phyloP scores from a whole-genome alignment of 1,140 invertebrate species.

The Macrobrachium rosenbergii region DNA sequence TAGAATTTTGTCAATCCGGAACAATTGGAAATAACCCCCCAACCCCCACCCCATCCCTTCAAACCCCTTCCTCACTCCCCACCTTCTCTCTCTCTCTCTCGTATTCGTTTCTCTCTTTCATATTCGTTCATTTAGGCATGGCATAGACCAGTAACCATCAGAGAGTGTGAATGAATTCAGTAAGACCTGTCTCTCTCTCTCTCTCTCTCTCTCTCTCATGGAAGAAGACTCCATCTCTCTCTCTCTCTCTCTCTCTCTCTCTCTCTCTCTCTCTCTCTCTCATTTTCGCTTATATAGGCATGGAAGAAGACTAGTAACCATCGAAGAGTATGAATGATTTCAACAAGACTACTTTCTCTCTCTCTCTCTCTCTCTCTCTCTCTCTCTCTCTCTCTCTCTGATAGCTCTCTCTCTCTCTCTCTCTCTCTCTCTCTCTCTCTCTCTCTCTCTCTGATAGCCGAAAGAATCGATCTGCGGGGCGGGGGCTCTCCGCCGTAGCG shows the following conservation, averaged over 20 bases:
- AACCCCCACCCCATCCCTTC: not conserved
- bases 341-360: too few relatives aligned
- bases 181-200: too few relatives aligned
- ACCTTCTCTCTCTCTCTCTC: slow-evolving; percentile 8
- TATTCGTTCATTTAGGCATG: too few relatives aligned
- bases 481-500: too few relatives aligned
- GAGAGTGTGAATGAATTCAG: too few relatives aligned
- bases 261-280: not conserved
- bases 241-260: not conserved
- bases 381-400: not conserved
- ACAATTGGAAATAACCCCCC: not conserved
- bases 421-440: not conserved
- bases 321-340: too few relatives aligned
- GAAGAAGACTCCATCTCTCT: not conserved
- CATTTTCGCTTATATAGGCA: not conserved
- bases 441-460: not conserved
- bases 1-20: too few relatives aligned
- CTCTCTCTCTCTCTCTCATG: slow-evolving; percentile 5
- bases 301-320: too few relatives aligned
- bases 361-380: not conserved
- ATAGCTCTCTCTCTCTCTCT: not conserved
- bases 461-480: too few relatives aligned
- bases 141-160: too few relatives aligned
- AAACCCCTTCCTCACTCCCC: not conserved
- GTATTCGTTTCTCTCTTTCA: too few relatives aligned